These are phyloP conservation scores for Geococcyx californianus DNA, from an alignment of 2,113 vertebrate species.

Conservation along the genomic window DNA sequence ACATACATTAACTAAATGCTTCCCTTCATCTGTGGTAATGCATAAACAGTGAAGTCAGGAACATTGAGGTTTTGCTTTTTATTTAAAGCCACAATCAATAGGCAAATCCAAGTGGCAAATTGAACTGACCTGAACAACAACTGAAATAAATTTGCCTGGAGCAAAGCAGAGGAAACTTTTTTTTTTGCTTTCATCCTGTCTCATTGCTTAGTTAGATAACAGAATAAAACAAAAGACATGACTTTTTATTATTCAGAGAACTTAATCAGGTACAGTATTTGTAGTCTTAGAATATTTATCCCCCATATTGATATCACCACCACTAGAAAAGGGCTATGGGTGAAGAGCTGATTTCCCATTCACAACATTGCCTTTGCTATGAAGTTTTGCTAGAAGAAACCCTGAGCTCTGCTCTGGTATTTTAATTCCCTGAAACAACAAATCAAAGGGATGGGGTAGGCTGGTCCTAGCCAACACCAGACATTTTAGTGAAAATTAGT, in stretches of 20 bases:
- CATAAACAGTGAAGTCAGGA: background rate
- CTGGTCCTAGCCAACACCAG: background rate
- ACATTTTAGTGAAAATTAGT: background rate
- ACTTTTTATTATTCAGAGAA: background rate
- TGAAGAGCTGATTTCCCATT: background rate
- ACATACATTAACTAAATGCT: fast-evolving
- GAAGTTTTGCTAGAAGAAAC: background rate
- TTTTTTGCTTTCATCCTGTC: background rate
- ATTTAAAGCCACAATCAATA: constrained; percentile 9
- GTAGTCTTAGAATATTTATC: background rate
- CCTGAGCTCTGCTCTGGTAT: background rate
- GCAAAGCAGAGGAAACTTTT: background rate
- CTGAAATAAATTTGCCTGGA: background rate
- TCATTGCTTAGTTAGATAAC: background rate
- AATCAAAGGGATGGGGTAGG: background rate
- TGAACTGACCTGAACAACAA: background rate
- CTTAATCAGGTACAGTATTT: background rate
- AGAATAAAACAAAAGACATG: background rate
- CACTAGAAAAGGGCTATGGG: background rate
- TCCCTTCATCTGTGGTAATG: background rate
- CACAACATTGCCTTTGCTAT: background rate
- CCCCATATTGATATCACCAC: background rate
- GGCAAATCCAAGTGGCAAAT: constrained; percentile 25
- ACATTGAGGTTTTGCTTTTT: background rate
- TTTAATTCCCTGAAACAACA: background rate